A percentile compares a stretch with the other conserved stretches of the same genome.
Evolutionary conservation across 2,888 invertebrate species (phyloP).

Genomic region (Lottia gigantea): DNA sequence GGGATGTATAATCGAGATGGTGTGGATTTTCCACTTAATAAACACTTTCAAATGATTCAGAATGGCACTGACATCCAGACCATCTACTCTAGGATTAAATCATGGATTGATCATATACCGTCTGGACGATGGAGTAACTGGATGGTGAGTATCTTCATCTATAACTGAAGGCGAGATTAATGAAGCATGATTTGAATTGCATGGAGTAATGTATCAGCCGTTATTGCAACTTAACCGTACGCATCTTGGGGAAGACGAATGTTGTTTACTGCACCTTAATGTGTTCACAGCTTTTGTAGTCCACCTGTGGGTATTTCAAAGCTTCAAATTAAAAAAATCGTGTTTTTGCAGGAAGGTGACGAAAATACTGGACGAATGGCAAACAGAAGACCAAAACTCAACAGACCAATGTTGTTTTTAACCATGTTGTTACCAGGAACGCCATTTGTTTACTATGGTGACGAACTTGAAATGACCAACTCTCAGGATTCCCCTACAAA

Average conservation of each 20-base stretch:
- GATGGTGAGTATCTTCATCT: slow-evolving; percentile 47
- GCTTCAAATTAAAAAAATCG: no score
- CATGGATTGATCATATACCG: slow-evolving; percentile 50
- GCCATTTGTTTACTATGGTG: slow-evolving; percentile 87
- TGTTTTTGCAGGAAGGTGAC: slow-evolving; percentile 42
- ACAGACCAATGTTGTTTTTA: slow-evolving; percentile 80
- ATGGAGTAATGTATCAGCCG: no score
- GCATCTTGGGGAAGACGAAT: no score
- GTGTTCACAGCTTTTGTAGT: no score
- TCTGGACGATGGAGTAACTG: slow-evolving; percentile 58
- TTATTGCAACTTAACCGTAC: no score
- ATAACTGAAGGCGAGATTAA: no score
- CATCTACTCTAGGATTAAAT: slow-evolving; percentile 43
- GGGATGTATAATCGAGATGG: slow-evolving; percentile 57
- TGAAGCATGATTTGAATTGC: no score
- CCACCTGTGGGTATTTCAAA: no score
- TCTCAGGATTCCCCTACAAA: not conserved
- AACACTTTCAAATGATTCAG: slow-evolving; percentile 37
- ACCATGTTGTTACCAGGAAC: slow-evolving; percentile 84
- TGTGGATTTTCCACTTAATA: slow-evolving; percentile 57
- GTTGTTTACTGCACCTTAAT: no score
- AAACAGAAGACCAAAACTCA: slow-evolving; percentile 38
- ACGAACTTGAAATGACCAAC: slow-evolving; percentile 82
- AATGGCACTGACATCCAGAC: slow-evolving; percentile 43
- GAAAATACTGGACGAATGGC: slow-evolving; percentile 43